Base-by-base conservation (phyloP, 2,888 invertebrate species). In the Amphipyra tragopoginis region DNA sequence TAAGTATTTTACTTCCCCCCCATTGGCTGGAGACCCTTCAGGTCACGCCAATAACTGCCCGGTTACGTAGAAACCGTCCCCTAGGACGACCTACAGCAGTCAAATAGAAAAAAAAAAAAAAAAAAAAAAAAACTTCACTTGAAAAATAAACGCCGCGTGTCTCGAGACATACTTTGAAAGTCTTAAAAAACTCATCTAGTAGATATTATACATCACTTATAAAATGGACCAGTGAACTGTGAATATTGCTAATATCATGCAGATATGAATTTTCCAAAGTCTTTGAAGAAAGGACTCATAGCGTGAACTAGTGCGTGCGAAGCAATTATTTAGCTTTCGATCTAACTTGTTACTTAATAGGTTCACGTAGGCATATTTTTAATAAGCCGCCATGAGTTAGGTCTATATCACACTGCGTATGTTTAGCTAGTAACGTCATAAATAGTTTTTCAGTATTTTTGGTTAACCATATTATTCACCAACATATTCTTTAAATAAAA, bases 181-280 rank as follows among this genome's bases (percentile, higher is more conserved):
- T 39, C 34, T 57, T 65, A 54, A 13, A 67, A 52, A 54, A 13
- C 50, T 48, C 39, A 57, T 43, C 42, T 40, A 26, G 29, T 1
- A 36, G 51, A 48, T 64, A 34, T 52, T 55, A 44, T 15, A 56
- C 21, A 57, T 55, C 15, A 29, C 40, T 53, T 60, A 42, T 8
- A 50, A 54, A n/a, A 54, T 48, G 14, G 53, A 49, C 13, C 55
- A 73, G 38, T 60, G 73, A 73, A 33, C 68, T 42, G 49, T 39
- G 40, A 48, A 73, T 47, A 51, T 65, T 47, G 34, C 48, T 65
- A 50, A 56, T 53, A 52, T 51, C 54, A 58, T 49, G 14, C 9
- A 53, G 40, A 60, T 60, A 50, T 67, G 42, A 58, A 40, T 54
- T 54, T 51, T 33, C 1, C 33, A 14, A 9, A 51, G n/a, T 40